phyloP scores from a whole-genome alignment of 1,140 invertebrate genomes.

The Anastrepha obliqua region DNA sequence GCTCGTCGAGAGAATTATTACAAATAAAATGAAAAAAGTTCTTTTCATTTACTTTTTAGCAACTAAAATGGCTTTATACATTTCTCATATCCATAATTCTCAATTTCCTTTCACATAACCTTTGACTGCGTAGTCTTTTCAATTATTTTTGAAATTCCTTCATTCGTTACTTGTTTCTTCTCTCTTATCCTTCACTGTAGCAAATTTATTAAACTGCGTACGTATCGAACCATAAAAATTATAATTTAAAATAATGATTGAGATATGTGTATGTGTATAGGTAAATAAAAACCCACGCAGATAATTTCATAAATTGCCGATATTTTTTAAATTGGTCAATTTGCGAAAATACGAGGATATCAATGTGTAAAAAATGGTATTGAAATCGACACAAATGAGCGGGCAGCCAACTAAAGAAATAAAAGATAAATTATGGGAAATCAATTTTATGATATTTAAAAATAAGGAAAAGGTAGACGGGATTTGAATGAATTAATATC shows the following conservation, averaged over 20 bases:
- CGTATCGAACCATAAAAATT: not conserved
- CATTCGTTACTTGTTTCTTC: not conserved
- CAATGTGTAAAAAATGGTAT: too few relatives aligned
- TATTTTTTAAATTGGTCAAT: not conserved
- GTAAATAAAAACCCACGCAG: not conserved
- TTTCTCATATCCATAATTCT: too few relatives aligned
- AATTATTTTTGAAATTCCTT: not conserved
- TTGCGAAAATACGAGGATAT: not conserved
- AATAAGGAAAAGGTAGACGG: too few relatives aligned
- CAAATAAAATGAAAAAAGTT: too few relatives aligned
- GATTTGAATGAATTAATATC: too few relatives aligned
- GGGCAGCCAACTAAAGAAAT: too few relatives aligned
- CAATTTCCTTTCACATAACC: not conserved
- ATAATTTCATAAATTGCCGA: not conserved
- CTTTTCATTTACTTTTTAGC: too few relatives aligned
- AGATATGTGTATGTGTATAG: not conserved
- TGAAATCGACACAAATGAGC: too few relatives aligned
- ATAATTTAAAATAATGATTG: not conserved
- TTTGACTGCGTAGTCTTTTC: not conserved
- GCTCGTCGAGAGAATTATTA: too few relatives aligned
- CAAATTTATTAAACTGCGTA: not conserved
- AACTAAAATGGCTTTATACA: too few relatives aligned
- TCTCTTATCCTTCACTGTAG: not conserved
- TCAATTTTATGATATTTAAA: too few relatives aligned
- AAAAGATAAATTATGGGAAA: too few relatives aligned